Base-by-base conservation (phyloP, 1,140 invertebrate genomes). In the Drosophila tristis region DNA sequence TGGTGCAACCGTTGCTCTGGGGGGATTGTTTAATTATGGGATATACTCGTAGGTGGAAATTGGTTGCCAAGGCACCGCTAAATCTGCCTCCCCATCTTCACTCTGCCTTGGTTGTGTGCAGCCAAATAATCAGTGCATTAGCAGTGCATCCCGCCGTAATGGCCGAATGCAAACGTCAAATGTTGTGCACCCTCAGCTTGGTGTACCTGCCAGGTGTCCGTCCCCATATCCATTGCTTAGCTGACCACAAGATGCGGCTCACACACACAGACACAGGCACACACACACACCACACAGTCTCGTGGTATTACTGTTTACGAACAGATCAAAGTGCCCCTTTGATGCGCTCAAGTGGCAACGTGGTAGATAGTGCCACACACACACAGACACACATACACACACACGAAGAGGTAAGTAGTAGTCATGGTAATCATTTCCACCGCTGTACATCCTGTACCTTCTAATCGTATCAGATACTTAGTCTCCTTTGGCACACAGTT, bases 1-100 rank as follows among this genome's bases (percentile, higher is more conserved):
- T 9, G 47, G 26, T 48, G 9, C 48, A 8, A 31, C 57, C 58
- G 50, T 71, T 56, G 65, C 53, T 45, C 42, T 64, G 64, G 58
- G 45, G 65, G 20, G 78, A 86, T 87, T 87, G 82, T 89, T 87
- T 89, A 87, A 87, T 87, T 87, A 87, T 89, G 81, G 84, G 84
- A 82, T 84, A 84, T 89, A 65, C 84, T 74, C 35, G 70, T 78
- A 86, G 82, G 68, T 60, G 31, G 31, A 11, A 35, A 11, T 35
- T 35, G 31, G 31, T 35, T 35, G 31, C 31, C 31, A 11, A 4
- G 31, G 31, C 31, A 35, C 2, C 43, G 23, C 42, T 7, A 48
- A 50, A 26, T 45, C 9, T 47, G 20, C 31, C 42, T 42, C 20
- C 25, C 7, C 50, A n/a, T 23, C 31, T 35, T 9, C 9, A 11